A percentile compares a stretch with the other conserved stretches of the same genome.
These are phyloP conservation scores for Danionella dracula DNA, from an alignment of 2,797 vertebrate species.

Conservation along the genomic window DNA sequence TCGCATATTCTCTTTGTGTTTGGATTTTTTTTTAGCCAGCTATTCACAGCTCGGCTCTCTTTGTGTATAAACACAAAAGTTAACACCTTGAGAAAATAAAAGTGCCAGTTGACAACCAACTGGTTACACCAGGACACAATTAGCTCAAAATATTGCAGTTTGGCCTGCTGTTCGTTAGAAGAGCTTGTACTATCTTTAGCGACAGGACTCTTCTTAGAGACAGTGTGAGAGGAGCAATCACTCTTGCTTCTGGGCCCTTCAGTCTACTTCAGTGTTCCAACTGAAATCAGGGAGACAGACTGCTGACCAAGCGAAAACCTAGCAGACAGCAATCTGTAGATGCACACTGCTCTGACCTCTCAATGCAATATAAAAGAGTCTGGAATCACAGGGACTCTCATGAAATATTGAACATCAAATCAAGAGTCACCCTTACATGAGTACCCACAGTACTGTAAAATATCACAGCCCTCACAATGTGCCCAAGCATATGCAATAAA, in stretches of 20 bases:
- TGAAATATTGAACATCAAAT: conserved; percentile 17
- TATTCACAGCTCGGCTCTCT: conserved; percentile 11
- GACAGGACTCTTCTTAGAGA: conserved; percentile 34
- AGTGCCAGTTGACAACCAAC: not conserved
- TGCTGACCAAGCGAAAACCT: conserved; percentile 40
- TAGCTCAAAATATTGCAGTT: conserved; percentile 18
- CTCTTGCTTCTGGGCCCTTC: conserved; percentile 28
- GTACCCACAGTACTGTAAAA: not conserved
- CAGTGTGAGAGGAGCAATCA: conserved; percentile 35
- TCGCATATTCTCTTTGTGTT: conserved; percentile 32
- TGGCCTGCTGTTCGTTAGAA: conserved; percentile 6
- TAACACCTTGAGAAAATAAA: conserved; percentile 29
- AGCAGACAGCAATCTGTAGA: conserved; percentile 30
- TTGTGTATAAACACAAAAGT: conserved; percentile 20
- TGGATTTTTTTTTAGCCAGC: conserved; percentile 20
- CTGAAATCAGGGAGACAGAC: conserved; percentile 30
- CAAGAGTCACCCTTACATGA: not conserved
- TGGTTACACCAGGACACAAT: not conserved
- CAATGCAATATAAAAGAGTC: conserved; percentile 9
- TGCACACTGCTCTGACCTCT: not conserved
- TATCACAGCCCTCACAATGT: not conserved
- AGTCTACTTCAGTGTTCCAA: conserved; percentile 29
- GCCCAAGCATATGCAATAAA: not conserved
- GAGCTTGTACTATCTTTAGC: conserved; percentile 33
- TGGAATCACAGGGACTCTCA: conserved; percentile 11